phyloP scores from a whole-genome alignment of 2,888 invertebrate genomes.

The Thymelicus sylvestris region DNA sequence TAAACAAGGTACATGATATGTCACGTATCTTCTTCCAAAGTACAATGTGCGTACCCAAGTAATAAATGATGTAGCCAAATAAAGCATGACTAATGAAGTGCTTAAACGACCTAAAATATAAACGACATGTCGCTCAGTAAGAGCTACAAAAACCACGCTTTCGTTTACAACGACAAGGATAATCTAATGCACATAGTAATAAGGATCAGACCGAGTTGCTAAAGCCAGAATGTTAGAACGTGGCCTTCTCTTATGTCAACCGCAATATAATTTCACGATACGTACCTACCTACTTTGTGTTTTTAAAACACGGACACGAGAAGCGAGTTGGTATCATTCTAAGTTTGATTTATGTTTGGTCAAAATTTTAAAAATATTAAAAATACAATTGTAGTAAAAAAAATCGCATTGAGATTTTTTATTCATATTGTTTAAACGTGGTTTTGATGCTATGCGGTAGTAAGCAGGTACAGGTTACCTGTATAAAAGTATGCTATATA shows the following conservation, averaged over 20 bases:
- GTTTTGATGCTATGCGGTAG: too few relatives aligned
- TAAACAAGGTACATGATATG: too few relatives aligned
- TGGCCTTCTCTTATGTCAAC: slow-evolving; percentile 68
- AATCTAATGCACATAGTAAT: slow-evolving; percentile 38
- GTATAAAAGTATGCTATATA: too few relatives aligned
- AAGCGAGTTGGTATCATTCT: not conserved
- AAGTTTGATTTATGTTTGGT: not conserved
- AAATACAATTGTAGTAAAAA: too few relatives aligned
- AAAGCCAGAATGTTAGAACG: slow-evolving; percentile 60
- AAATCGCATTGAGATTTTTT: too few relatives aligned
- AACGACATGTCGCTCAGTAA: slow-evolving; percentile 30
- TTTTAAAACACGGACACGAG: slow-evolving; percentile 6
- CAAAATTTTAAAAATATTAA: too few relatives aligned
- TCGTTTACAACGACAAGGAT: slow-evolving; percentile 34
- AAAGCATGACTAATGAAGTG: slow-evolving; percentile 31
- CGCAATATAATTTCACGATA: slow-evolving; percentile 66
- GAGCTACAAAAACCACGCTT: slow-evolving; percentile 32
- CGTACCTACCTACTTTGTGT: slow-evolving; percentile 6
- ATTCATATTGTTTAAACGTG: too few relatives aligned
- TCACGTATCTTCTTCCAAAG: not conserved
- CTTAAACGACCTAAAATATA: slow-evolving; percentile 36
- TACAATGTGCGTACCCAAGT: not conserved
- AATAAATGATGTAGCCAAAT: slow-evolving; percentile 22
- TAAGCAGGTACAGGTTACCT: too few relatives aligned
- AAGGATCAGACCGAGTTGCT: slow-evolving; percentile 47